These are phyloP conservation scores for Nomada lathburiana DNA, from an alignment of 2,888 invertebrate genomes.

Conservation along the genomic window DNA sequence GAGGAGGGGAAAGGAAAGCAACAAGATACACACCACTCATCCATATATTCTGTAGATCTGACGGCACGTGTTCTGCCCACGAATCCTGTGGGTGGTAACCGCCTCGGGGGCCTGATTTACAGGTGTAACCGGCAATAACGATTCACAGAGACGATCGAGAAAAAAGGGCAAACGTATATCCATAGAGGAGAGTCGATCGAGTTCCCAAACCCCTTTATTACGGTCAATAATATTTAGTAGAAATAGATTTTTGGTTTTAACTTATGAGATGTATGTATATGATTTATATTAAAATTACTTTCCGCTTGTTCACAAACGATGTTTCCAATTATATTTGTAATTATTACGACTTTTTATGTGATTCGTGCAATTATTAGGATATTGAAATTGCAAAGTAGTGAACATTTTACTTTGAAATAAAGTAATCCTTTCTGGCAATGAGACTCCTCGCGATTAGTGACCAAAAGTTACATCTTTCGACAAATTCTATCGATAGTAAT, in stretches of 20 bases:
- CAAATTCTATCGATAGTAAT: too few relatives aligned
- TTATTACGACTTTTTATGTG: too few relatives aligned
- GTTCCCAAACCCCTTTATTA: not conserved
- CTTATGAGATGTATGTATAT: too few relatives aligned
- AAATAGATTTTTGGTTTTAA: slow-evolving; percentile 1
- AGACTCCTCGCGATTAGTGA: too few relatives aligned
- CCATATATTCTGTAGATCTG: slow-evolving; percentile 71
- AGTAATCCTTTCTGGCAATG: too few relatives aligned
- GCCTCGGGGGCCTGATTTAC: slow-evolving; percentile 73
- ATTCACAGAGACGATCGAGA: slow-evolving; percentile 61
- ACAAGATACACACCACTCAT: slow-evolving; percentile 69
- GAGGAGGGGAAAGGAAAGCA: slow-evolving; percentile 45
- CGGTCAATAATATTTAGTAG: not conserved
- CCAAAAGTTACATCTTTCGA: too few relatives aligned
- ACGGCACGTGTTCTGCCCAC: slow-evolving; percentile 71
- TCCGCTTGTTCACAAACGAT: too few relatives aligned
- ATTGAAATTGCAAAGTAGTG: too few relatives aligned
- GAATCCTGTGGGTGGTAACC: slow-evolving; percentile 73
- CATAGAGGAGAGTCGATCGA: slow-evolving; percentile 18
- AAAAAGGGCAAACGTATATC: slow-evolving; percentile 12
- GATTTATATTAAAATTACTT: too few relatives aligned
- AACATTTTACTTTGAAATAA: too few relatives aligned
- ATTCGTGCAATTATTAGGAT: too few relatives aligned
- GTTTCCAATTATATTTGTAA: too few relatives aligned
- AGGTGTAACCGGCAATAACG: slow-evolving; percentile 72